Evolutionary conservation across 2,888 invertebrate genomes (phyloP).

Genomic region (Tipula unca): DNA sequence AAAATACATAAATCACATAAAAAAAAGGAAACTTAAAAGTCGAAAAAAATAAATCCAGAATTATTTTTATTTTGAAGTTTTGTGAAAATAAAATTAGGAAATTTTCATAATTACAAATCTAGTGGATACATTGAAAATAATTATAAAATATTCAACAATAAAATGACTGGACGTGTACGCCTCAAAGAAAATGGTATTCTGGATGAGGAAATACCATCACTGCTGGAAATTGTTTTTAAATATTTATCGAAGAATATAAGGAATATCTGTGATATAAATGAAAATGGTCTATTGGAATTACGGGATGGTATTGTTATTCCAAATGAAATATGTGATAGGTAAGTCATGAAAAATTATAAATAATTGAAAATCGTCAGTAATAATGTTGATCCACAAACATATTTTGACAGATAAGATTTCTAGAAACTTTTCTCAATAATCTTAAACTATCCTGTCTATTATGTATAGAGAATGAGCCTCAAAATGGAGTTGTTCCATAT

Average conservation of each 20-base stretch:
- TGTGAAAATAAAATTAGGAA: neutral
- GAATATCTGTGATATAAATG: slow-evolving; percentile 34
- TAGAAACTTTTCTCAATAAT: neutral
- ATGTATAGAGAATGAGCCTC: neutral
- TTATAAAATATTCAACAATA: neutral
- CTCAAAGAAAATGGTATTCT: slow-evolving; percentile 40
- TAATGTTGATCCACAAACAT: neutral
- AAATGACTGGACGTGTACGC: slow-evolving; percentile 42
- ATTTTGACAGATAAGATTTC: neutral
- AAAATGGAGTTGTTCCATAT: neutral
- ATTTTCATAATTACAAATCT: neutral
- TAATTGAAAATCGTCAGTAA: too few relatives aligned
- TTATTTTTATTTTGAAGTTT: neutral
- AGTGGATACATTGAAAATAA: neutral
- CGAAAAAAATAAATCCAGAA: neutral
- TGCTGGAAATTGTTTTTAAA: slow-evolving; percentile 39
- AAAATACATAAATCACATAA: neutral
- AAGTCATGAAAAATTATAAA: neutral
- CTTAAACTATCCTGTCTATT: neutral
- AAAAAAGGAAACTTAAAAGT: neutral
- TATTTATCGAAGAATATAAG: slow-evolving; percentile 38
- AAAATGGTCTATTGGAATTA: slow-evolving; percentile 38
- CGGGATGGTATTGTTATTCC: slow-evolving; percentile 54
- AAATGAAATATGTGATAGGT: slow-evolving; percentile 59
- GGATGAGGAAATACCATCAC: slow-evolving; percentile 40